Conservation (phyloP, 2,113 vertebrate species). For the Coreoperca whiteheadi region DNA sequence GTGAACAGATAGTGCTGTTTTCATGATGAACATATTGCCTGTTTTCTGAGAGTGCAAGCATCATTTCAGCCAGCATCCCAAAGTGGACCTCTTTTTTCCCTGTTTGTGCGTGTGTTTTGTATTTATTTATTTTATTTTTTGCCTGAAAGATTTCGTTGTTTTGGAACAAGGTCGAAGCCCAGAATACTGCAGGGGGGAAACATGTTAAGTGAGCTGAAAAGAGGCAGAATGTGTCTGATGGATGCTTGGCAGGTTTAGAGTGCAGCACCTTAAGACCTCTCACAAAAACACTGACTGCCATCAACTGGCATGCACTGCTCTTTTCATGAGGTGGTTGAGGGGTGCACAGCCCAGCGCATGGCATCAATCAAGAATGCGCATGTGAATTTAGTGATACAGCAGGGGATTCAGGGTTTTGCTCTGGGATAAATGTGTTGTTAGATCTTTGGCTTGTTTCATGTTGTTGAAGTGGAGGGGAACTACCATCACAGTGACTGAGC, state of each 20-base stretch:
- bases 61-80: conserved; percentile 24
- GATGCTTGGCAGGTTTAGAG: conserved; percentile 68
- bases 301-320: conserved; percentile 40
- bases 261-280: conserved; percentile 62
- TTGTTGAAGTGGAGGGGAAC: background rate
- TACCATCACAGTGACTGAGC: conserved; percentile 39
- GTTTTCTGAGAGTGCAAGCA: conserved; percentile 30
- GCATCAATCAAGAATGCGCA: conserved; percentile 65
- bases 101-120: background rate
- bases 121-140: conserved; percentile 28
- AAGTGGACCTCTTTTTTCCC: conserved; percentile 24
- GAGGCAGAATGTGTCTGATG: conserved; percentile 64
- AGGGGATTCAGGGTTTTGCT: conserved; percentile 30
- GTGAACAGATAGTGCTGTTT: background rate
- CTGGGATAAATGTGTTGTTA: conserved; percentile 27
- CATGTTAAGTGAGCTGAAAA: conserved; percentile 56
- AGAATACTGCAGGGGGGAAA: conserved; percentile 45
- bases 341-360: conserved; percentile 37
- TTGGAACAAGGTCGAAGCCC: conserved; percentile 56
- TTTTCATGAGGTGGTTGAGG: conserved; percentile 56
- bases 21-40: conserved; percentile 30
- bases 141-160: conserved; percentile 40
- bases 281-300: conserved; percentile 35
- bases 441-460: conserved; percentile 42
- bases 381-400: conserved; percentile 60